A percentile compares a stretch with the other conserved stretches of the same genome.
These are phyloP conservation scores for Pocillopora damicornis DNA, from an alignment of 64 coral and sea anemone genomes.

Conservation along the genomic window DNA sequence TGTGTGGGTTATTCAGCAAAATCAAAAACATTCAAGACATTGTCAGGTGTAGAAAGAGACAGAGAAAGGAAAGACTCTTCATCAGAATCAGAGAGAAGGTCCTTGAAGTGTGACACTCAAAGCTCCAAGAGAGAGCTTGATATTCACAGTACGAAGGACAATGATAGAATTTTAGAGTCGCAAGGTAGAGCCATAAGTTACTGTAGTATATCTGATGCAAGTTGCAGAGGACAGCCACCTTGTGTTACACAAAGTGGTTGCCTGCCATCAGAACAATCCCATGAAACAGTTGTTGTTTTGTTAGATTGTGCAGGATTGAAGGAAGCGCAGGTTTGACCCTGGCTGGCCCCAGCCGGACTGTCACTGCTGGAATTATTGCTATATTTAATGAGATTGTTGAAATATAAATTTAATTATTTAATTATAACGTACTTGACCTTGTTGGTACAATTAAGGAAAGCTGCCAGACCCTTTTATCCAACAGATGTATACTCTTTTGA, in stretches of 20 bases:
- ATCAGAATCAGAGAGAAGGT: background rate
- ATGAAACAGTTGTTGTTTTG: constrained; percentile 14
- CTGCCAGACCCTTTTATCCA: no score
- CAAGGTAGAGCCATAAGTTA: constrained; percentile 7
- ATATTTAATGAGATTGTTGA: constrained; percentile 9
- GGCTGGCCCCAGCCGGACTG: background rate
- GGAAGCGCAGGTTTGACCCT: constrained; percentile 7
- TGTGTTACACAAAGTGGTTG: background rate
- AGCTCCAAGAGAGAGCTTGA: no score
- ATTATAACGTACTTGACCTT: no score
- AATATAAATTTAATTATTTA: constrained; percentile 7
- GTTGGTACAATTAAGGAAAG: no score
- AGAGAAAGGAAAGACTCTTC: background rate
- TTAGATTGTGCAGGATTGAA: background rate
- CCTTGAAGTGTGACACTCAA: background rate
- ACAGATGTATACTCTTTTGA: no score
- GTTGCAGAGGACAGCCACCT: background rate
- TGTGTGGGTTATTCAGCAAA: background rate
- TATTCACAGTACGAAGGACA: background rate
- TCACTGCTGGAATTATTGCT: background rate
- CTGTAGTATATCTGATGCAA: constrained; percentile 1
- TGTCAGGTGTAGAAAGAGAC: background rate
- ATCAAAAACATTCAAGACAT: background rate
- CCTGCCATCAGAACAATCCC: background rate
- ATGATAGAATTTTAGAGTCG: background rate